Base-by-base conservation (phyloP, 2,888 invertebrate species). In the Argyra leucocephala region DNA sequence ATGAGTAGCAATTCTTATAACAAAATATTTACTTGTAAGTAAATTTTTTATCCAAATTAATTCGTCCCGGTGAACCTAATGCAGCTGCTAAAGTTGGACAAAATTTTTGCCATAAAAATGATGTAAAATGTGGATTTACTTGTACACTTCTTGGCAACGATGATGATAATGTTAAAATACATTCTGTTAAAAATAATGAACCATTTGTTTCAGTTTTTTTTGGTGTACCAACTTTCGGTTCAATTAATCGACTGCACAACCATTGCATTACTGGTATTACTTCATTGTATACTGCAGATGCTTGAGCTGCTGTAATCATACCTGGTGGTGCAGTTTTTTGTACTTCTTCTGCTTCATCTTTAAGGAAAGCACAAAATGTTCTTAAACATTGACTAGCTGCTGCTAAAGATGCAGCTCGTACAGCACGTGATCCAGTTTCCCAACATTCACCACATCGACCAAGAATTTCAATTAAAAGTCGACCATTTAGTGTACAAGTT, bases 61-160 rank as follows among this genome's bases (percentile, higher is more conserved):
- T 75, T 64, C 80, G 71, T 64, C 91, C 85, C 0, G 95, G 95
- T 10, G 93, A 90, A 0, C 95, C 95, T 3, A 96, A 83, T 66
- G 95, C 88, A 0, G 91, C 89, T 65, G 96, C 89, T 69, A 96
- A 81, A 1, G 91, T 89, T 0, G 96, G 96, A 73, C 94, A 95
- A 74, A 96, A 90, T 73, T 93, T 89, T 77, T 95, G 93, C 96
- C 96, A 93, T 12, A 93, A 82, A 74, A 93, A 92, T 4, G 91
- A 90, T 2, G 91, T 91, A 75, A 93, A 93, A 78, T 93, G 92
- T 1, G 87, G 85, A 80, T 92, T 92, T 2, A 88, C 87, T 72
- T 90, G 89, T 10, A 92, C 91, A 70, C 90, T 86, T 71, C 90
- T 89, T 0, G 92, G 91, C 63, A 93, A 80, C 63, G 91, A 92